phyloP scores from a whole-genome alignment of 2,888 invertebrate genomes.

The Galerucella pusilla region DNA sequence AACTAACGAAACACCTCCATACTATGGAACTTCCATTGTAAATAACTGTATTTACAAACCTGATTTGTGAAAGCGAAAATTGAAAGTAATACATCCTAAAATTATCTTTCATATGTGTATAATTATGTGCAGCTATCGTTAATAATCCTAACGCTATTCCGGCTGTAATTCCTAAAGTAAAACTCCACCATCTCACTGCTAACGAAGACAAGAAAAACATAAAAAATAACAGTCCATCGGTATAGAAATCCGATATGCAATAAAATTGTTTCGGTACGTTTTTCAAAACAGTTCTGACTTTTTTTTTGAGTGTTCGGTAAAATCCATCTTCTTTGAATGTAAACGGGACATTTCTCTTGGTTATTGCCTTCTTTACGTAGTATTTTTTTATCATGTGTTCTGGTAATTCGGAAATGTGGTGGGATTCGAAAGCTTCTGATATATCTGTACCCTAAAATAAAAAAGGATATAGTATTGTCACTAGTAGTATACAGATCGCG shows the following conservation, averaged over 20 bases:
- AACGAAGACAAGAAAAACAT: slow-evolving; percentile 47
- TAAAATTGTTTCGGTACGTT: slow-evolving; percentile 64
- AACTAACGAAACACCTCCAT: too few species aligned
- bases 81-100: slow-evolving; percentile 85
- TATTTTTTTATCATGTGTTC: slow-evolving; percentile 72
- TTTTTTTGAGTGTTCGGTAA: slow-evolving; percentile 74
- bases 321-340: slow-evolving; percentile 81
- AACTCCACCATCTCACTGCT: slow-evolving; percentile 60
- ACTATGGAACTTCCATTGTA: too few species aligned
- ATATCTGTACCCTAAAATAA: slow-evolving; percentile 77
- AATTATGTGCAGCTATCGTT: slow-evolving; percentile 77
- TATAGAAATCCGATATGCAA: slow-evolving; percentile 26
- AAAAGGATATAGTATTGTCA: not conserved
- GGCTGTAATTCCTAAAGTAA: slow-evolving; percentile 65
- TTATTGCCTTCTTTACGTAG: slow-evolving; percentile 71
- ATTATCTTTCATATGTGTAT: slow-evolving; percentile 79
- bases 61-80: slow-evolving; percentile 73
- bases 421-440: slow-evolving; percentile 80
- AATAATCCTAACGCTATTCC: slow-evolving; percentile 68
- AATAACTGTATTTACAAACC: slow-evolving; percentile 28
- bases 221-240: slow-evolving; percentile 6
- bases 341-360: slow-evolving; percentile 75
- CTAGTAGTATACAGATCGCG: too few species aligned
- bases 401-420: slow-evolving; percentile 72
- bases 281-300: slow-evolving; percentile 69